These are phyloP conservation scores for Sardina pilchardus DNA, from an alignment of 2,113 vertebrate genomes.

Conservation along the genomic window DNA sequence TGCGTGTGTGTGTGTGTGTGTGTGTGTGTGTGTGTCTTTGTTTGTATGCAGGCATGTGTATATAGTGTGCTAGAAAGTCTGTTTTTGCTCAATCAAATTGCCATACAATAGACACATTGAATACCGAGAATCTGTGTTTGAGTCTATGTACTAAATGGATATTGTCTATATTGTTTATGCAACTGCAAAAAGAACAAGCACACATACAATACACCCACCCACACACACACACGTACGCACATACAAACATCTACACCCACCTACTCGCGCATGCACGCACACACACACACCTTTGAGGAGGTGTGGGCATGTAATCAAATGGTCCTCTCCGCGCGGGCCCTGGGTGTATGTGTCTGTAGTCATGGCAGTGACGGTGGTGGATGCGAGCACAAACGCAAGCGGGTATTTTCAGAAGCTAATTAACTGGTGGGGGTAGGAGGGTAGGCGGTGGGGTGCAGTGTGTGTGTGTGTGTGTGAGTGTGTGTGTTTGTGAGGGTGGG, in stretches of 20 bases:
- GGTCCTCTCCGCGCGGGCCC: conserved; percentile 52
- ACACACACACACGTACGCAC: not conserved
- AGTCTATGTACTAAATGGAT: no score
- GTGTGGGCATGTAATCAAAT: conserved; percentile 46
- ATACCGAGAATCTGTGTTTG: no score
- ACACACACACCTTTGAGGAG: not conserved
- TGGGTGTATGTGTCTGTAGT: not conserved
- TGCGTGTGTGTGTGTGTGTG: not conserved
- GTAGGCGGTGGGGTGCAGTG: conserved; percentile 42
- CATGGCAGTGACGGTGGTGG: not conserved
- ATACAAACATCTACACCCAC: not conserved
- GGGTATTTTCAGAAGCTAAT: conserved; percentile 77
- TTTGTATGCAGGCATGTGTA: not conserved
- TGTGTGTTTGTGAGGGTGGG: not conserved
- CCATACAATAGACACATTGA: not conserved
- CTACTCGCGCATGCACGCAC: no score
- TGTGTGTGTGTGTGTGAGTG: no score
- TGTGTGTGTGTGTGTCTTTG: not conserved
- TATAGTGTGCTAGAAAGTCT: not conserved
- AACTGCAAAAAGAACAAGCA: no score
- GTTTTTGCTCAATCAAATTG: not conserved
- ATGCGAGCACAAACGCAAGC: conserved; percentile 49
- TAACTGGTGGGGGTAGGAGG: conserved; percentile 56
- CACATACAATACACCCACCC: no score
- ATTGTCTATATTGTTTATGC: no score